These are phyloP conservation scores for Glaucomys volans DNA, from an alignment of 2,113 vertebrate species.

Conservation along the genomic window DNA sequence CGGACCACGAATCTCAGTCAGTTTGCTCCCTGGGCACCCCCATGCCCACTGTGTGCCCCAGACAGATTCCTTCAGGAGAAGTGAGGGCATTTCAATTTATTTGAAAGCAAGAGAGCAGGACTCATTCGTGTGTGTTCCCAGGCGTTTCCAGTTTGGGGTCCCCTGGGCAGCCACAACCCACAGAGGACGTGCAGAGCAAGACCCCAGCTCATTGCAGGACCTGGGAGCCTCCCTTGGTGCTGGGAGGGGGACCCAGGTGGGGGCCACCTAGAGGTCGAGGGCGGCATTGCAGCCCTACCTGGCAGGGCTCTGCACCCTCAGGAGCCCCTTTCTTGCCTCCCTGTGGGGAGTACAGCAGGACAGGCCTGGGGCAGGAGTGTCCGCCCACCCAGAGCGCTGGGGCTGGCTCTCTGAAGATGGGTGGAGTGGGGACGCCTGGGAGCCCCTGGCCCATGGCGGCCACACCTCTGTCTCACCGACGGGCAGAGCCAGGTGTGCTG, in stretches of 20 bases:
- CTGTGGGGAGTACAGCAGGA: accelerated
- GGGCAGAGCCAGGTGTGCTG: not conserved
- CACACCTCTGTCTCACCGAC: accelerated
- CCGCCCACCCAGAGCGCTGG: accelerated
- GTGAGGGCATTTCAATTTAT: too few relatives aligned
- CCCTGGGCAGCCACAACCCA: not conserved
- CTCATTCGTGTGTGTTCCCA: accelerated
- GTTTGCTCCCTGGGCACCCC: accelerated
- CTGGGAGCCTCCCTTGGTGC: accelerated
- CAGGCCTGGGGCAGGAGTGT: not conserved
- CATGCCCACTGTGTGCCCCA: accelerated
- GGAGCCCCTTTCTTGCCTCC: not conserved
- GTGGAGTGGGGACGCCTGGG: not conserved
- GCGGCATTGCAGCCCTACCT: not conserved
- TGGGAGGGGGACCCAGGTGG: not conserved
- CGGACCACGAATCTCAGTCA: accelerated
- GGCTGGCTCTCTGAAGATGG: not conserved
- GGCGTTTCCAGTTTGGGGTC: accelerated
- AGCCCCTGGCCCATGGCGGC: not conserved
- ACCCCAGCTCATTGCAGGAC: accelerated
- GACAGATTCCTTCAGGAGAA: not conserved
- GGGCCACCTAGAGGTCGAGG: not conserved
- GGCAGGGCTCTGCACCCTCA: accelerated
- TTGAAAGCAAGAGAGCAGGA: not conserved
- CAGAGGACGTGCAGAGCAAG: not conserved